A percentile compares a stretch with the other conserved stretches of the same genome.
Conservation (phyloP, 2,113 vertebrate species). For the Sardina pilchardus region DNA sequence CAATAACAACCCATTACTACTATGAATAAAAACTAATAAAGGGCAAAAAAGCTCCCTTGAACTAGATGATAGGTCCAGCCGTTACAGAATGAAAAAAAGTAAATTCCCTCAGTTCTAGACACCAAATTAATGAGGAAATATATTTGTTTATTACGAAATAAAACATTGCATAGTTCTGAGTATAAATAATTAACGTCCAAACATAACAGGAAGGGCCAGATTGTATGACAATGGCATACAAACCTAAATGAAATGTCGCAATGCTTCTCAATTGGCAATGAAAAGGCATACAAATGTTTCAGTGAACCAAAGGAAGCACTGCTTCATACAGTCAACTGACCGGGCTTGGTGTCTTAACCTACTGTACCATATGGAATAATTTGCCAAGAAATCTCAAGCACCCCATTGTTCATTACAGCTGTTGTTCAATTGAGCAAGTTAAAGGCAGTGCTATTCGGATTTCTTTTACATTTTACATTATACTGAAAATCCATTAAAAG, state of each 20-base stretch:
- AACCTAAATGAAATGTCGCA: neutral
- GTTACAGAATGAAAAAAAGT: constrained; percentile 31
- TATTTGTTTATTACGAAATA: constrained; percentile 38
- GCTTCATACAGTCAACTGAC: neutral
- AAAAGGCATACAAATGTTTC: neutral
- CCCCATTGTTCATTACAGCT: neutral
- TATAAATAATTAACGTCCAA: constrained; percentile 10
- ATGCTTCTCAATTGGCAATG: neutral
- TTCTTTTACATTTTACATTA: neutral
- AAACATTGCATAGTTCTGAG: constrained; percentile 41
- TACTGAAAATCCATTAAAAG: neutral
- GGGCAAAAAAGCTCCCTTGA: constrained; percentile 44
- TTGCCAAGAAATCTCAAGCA: neutral
- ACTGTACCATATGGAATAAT: neutral
- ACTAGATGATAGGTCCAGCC: constrained; percentile 50
- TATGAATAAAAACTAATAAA: constrained; percentile 37
- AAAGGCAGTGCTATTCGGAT: neutral
- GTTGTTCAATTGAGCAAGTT: neutral
- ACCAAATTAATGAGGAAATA: constrained; percentile 28
- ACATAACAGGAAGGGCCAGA: neutral
- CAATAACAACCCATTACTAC: constrained; percentile 27
- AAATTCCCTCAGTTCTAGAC: constrained; percentile 22
- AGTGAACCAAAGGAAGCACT: neutral
- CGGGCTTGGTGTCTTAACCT: neutral
- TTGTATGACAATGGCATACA: neutral